Percentiles rank a stretch among this genome's conserved stretches.
Conservation (phyloP, 2,888 invertebrate species). For the Glaucopsyche alexis region DNA sequence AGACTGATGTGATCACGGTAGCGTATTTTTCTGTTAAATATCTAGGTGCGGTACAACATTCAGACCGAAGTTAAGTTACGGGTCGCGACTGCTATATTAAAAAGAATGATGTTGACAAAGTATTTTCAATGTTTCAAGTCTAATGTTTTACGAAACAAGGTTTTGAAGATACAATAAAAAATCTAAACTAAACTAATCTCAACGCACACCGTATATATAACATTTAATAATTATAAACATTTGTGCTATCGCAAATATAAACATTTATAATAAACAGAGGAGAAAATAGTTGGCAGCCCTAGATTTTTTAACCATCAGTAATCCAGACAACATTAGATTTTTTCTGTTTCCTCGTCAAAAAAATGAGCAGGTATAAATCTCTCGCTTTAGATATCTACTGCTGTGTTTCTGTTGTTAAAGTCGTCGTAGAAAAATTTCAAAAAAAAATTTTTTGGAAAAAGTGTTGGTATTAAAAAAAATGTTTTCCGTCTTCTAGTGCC, state of each 20-base stretch:
- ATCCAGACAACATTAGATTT: slow-evolving; percentile 2
- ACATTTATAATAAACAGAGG: background rate
- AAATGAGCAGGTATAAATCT: background rate
- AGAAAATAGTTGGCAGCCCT: slow-evolving; percentile 2
- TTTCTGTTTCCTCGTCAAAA: slow-evolving; percentile 7
- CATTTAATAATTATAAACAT: too few relatives aligned
- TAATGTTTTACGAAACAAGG: too few relatives aligned
- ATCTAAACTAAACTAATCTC: too few relatives aligned
- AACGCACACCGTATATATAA: too few relatives aligned
- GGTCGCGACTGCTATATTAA: too few relatives aligned
- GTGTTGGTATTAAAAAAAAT: background rate
- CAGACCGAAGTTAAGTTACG: too few relatives aligned
- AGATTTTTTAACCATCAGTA: slow-evolving; percentile 4
- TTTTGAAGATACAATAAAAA: too few relatives aligned
- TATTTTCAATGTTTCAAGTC: too few relatives aligned
- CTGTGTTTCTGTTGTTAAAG: background rate
- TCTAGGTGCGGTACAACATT: too few relatives aligned
- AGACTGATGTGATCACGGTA: background rate
- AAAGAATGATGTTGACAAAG: too few relatives aligned
- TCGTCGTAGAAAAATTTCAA: background rate
- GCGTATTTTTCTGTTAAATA: too few relatives aligned
- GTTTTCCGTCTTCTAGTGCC: background rate
- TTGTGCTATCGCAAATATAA: background rate
- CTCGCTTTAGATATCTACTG: background rate
- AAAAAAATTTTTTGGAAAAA: background rate